These are phyloP conservation scores for Cheilosia vernalis DNA, from an alignment of 2,888 invertebrate species.

Conservation along the genomic window DNA sequence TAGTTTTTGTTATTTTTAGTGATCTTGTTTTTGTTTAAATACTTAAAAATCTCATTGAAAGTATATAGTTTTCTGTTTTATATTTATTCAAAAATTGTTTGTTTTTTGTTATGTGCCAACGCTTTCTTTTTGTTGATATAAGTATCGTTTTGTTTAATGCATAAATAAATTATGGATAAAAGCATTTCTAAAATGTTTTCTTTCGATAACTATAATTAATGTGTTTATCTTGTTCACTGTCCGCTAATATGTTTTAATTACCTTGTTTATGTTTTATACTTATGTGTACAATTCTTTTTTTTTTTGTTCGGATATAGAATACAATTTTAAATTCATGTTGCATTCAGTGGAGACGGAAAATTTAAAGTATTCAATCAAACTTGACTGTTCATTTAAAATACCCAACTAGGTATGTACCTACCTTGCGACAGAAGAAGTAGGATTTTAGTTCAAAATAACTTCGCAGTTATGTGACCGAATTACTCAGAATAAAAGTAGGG, in stretches of 20 bases:
- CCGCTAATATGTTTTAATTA: conserved; percentile 50
- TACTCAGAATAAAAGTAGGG: no score
- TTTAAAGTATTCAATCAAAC: no score
- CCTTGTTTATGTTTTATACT: conserved; percentile 31
- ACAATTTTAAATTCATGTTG: conserved; percentile 1
- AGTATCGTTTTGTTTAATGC: conserved; percentile 50
- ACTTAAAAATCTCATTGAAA: conserved; percentile 47
- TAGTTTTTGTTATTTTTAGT: conserved; percentile 53
- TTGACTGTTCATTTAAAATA: no score
- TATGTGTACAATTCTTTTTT: conserved; percentile 20
- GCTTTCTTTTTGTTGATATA: conserved; percentile 60
- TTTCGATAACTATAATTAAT: conserved; percentile 29
- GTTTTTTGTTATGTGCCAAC: conserved; percentile 70
- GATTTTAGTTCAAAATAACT: no score
- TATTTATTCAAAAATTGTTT: conserved; percentile 43
- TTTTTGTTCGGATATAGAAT: neutral
- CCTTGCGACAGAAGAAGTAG: no score
- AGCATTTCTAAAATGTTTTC: conserved; percentile 65
- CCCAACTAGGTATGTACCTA: no score
- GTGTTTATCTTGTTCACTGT: conserved; percentile 35
- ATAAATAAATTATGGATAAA: conserved; percentile 66
- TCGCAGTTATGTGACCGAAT: no score
- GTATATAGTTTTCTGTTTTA: conserved; percentile 26
- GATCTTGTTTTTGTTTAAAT: conserved; percentile 41
- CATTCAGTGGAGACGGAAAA: conserved; percentile 22